Conservation (phyloP, 2,113 vertebrate genomes). For the Stegastes partitus region DNA sequence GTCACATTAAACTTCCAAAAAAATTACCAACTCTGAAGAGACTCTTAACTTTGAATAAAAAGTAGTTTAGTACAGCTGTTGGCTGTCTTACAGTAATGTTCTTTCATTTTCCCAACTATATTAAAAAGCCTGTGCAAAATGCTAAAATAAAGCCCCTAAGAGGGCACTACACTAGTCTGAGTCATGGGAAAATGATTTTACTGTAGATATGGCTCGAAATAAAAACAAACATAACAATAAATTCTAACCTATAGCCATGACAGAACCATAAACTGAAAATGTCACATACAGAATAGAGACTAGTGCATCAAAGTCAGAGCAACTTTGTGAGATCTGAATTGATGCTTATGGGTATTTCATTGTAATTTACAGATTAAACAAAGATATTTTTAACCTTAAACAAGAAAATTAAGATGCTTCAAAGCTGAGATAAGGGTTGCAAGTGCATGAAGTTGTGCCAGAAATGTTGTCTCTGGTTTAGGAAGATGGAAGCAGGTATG, state of each 20-base stretch:
- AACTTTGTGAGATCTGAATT: too few relatives aligned
- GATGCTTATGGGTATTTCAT: too few relatives aligned
- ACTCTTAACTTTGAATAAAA: background rate
- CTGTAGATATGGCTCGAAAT: background rate
- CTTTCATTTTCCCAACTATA: background rate
- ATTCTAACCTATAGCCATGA: background rate
- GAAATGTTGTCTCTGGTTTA: background rate
- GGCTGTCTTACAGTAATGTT: background rate
- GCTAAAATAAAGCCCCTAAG: background rate
- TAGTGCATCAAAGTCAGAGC: background rate
- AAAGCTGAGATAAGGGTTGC: too few relatives aligned
- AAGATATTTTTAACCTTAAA: background rate
- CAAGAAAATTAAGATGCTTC: too few relatives aligned
- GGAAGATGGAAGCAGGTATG: background rate
- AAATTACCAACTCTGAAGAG: constrained; percentile 8
- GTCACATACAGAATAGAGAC: background rate
- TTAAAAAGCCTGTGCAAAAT: constrained; percentile 4
- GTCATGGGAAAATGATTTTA: constrained; percentile 7
- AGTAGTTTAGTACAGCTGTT: background rate
- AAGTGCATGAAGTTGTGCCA: too few relatives aligned
- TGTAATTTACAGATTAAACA: background rate
- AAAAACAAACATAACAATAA: background rate
- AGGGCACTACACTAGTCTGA: constrained; percentile 13
- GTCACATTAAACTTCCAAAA: constrained; percentile 29
- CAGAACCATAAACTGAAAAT: constrained; percentile 11